A percentile compares a stretch with the other conserved stretches of the same genome.
Evolutionary conservation across 2,888 invertebrate genomes (phyloP).

Genomic region (Invenusta paracnida): DNA sequence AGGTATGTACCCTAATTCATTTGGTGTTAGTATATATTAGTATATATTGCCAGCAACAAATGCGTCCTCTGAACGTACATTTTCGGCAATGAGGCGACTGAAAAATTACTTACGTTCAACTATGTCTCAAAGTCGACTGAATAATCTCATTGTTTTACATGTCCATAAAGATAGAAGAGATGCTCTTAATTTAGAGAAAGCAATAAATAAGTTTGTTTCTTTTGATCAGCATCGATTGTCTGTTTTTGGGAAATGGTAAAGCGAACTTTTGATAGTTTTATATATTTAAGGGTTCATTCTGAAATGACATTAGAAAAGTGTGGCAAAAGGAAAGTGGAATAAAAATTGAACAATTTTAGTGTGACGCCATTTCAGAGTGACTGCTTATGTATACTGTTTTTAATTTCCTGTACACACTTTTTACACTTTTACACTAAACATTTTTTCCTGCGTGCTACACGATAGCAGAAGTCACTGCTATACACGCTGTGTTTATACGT

Average conservation of each 20-base stretch:
- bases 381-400: constrained; percentile 10
- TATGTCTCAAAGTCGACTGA: neutral
- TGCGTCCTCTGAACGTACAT: neutral
- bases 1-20: neutral
- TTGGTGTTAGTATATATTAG: constrained; percentile 29
- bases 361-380: neutral
- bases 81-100: neutral
- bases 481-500: constrained; percentile 15
- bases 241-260: neutral
- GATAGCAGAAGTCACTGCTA: constrained; percentile 7
- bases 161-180: neutral
- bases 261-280: neutral
- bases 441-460: neutral
- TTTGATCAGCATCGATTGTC: neutral
- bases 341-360: neutral
- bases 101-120: neutral
- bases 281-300: neutral
- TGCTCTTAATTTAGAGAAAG: neutral
- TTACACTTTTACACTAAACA: constrained; percentile 9
- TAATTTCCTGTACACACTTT: constrained; percentile 9
- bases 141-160: neutral
- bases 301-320: neutral
- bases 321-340: neutral
- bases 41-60: constrained; percentile 24
- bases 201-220: neutral